Base-by-base conservation (phyloP, 1,140 invertebrate genomes). In the Protaetia brevitarsis region DNA sequence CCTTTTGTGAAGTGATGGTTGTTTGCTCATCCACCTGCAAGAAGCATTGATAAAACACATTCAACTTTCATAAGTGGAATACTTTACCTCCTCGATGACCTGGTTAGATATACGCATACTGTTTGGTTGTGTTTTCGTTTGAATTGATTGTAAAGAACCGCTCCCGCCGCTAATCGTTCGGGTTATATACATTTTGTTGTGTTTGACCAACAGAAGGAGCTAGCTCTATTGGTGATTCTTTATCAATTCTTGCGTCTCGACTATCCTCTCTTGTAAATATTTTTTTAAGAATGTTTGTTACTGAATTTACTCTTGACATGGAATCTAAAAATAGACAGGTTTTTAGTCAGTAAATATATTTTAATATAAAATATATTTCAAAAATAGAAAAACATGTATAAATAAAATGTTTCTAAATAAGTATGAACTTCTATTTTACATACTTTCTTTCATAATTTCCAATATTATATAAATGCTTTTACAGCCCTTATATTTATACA, bases 61-160 rank as follows among this genome's bases (percentile, higher is more conserved):
- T n/a, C n/a, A n/a, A n/a, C n/a, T n/a, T n/a, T n/a, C n/a, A n/a
- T n/a, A n/a, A n/a, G n/a, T n/a, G n/a, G n/a, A n/a, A n/a, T n/a
- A n/a, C n/a, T n/a, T n/a, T 64, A 73, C 88, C 76, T 93, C 91
- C 74, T 92, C 90, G 26, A 92, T 93, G 2, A 92, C 87, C 69
- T 89, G 86, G 70, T 88, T 85, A 0, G 88, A 85, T 13, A 93
- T 89, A 69, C 86, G 84, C 80, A 34, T 66, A 6, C 28, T 61
- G 10, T 58, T 34, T 10, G 65, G 36, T 28, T 62, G 31, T 7
- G 65, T 29, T 16, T 19, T 51, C 8, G 8, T 29, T 36, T 34
- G 23, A 28, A 21, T 34, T 7, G 16, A n/a, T 27, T 19, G 6
- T 0, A 34, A 34, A 16, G 6, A 0, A 19, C 13, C 16, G 26